These are phyloP conservation scores for Pachyuromys duprasi DNA, from an alignment of 2,797 vertebrate genomes.

Conservation along the genomic window DNA sequence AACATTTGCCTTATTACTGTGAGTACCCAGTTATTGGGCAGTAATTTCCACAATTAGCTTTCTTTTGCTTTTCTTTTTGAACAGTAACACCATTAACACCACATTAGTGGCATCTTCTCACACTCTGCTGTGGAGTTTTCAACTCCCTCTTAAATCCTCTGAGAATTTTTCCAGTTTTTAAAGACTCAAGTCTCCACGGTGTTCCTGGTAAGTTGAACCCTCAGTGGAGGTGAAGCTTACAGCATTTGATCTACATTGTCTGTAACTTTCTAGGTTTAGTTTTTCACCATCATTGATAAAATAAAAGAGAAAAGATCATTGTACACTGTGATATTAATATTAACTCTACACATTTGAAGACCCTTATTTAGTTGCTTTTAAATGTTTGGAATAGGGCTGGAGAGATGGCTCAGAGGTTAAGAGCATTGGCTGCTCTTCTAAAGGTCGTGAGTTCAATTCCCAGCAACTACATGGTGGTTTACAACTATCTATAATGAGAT, in stretches of 20 bases:
- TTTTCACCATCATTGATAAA: not conserved
- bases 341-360: slow-evolving; percentile 15
- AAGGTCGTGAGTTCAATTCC: no score
- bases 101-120: slow-evolving; percentile 53
- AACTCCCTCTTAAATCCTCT: slow-evolving; percentile 35
- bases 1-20: slow-evolving; percentile 75
- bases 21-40: slow-evolving; percentile 62
- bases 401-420: no score
- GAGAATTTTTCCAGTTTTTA: not conserved
- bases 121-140: slow-evolving; percentile 29
- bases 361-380: not conserved
- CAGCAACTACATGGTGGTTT: no score
- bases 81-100: slow-evolving; percentile 8
- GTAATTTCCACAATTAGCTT: slow-evolving; percentile 72
- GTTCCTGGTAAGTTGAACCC: not conserved
- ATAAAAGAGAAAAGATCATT: not conserved
- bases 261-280: not conserved
- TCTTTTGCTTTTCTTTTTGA: slow-evolving; percentile 70
- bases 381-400: not conserved
- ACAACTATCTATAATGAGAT: no score
- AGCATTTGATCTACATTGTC: not conserved
- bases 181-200: not conserved
- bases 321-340: not conserved
- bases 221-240: not conserved
- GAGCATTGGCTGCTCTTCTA: no score